Base-by-base conservation (phyloP, 2,888 invertebrate genomes). In the Pseudeuparius sepicola region DNA sequence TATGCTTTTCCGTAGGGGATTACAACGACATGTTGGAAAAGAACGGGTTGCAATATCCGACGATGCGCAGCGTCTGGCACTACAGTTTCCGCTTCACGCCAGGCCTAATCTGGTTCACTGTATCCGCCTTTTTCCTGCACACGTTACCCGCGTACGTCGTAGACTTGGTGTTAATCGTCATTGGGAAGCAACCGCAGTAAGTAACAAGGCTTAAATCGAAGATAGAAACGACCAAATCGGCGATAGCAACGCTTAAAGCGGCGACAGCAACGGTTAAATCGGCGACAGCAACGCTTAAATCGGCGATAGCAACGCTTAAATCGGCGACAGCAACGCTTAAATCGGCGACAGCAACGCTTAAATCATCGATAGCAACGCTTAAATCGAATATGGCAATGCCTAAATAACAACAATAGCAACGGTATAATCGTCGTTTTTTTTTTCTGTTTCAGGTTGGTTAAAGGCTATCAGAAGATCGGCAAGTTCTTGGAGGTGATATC, bases 141-240 rank as follows among this genome's bases (percentile, higher is more conserved):
- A 26, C 18, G 13, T 27, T 54, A 4, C 56, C 55, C 2, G 49
- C 50, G 3, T 5, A 52, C 6, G 4, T 58, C 1, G 28, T 28
- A 0, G 57, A 56, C 18, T 16, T 39, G 2, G 11, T 46, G 2
- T 15, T 45, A 2, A 3, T 53, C 3, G 13, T 48, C 6, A 39
- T 37, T 16, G 44, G 50, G 5, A 43, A 50, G 14, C 44, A 49
- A 31, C 50, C 51, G 20, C 25, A 34, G 55, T 56, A 43, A 50
- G 52, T 33, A 14, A 3, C 23, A 31, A n/a, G n/a, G 12, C 11
- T 25, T 6, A 6, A 9, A 25, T 25, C 20, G 20, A 20, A 20
- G 6, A 7, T 7, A 20, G n/a, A 20, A 20, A 20, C 6, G 7
- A 20, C n/a, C n/a, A 7, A 20, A n/a, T n/a, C n/a, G n/a, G n/a